Percentiles rank a stretch among this genome's conserved stretches.
Conservation (phyloP, 2,113 vertebrate genomes). For the Pelmatolapia mariae region DNA sequence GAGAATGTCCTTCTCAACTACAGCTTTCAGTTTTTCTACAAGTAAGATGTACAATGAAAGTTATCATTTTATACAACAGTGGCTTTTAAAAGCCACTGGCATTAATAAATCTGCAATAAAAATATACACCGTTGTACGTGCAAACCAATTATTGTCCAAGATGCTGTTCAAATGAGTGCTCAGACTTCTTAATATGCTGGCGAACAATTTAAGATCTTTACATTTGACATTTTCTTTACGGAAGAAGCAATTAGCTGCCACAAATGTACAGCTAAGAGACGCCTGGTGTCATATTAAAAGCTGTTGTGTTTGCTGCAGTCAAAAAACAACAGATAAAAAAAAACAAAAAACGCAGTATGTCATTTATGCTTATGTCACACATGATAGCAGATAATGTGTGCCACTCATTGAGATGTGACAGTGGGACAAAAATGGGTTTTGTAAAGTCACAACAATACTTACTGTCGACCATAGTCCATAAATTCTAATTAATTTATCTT, state of each 20-base stretch:
- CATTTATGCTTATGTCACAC: background rate
- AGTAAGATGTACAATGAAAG: background rate
- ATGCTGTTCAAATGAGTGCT: background rate
- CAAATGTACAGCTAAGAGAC: background rate
- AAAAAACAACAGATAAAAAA: background rate
- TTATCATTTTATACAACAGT: background rate
- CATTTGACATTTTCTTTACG: background rate
- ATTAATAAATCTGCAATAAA: background rate
- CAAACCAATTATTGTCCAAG: background rate
- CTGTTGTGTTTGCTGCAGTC: background rate
- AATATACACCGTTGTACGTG: background rate
- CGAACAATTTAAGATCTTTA: background rate
- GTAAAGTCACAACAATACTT: background rate
- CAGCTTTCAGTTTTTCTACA: background rate
- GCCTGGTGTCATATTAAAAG: background rate
- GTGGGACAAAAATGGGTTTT: background rate
- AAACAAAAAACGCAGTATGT: fast-evolving
- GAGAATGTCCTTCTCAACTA: conserved; percentile 41
- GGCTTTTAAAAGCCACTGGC: background rate
- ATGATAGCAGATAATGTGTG: background rate
- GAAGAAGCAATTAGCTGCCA: background rate
- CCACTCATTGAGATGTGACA: background rate
- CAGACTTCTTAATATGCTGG: background rate
- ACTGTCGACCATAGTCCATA: background rate
- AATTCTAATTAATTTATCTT: background rate